phyloP scores from a whole-genome alignment of 2,888 invertebrate species.

The Nymphalis polychloros region DNA sequence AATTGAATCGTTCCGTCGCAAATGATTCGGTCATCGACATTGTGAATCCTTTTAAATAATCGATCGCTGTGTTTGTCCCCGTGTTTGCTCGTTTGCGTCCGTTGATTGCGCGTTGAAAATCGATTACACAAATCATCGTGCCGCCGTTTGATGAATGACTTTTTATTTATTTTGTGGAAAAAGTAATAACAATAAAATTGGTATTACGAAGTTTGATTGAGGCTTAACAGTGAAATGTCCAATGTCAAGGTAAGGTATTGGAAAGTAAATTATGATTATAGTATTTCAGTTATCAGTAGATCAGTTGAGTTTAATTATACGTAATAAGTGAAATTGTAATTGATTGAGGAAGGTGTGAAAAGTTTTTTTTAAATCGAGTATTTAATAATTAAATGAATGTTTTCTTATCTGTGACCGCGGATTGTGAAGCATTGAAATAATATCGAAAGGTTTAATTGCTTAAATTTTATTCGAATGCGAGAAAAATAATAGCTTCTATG shows the following conservation, averaged over 20 bases:
- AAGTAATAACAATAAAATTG: background rate
- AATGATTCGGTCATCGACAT: constrained; percentile 35
- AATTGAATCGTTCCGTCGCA: constrained; percentile 29
- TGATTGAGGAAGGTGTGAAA: too few species aligned
- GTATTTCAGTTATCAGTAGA: too few species aligned
- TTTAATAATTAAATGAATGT: background rate
- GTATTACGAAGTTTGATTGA: background rate
- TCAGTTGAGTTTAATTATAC: too few species aligned
- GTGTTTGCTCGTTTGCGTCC: constrained; percentile 76
- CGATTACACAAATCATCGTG: constrained; percentile 73
- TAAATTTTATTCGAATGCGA: background rate
- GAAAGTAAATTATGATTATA: too few species aligned
- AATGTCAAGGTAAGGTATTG: too few species aligned
- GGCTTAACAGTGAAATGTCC: too few species aligned
- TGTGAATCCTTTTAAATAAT: constrained; percentile 64
- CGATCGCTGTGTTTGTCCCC: constrained; percentile 71
- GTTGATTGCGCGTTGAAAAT: constrained; percentile 79
- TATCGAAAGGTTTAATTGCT: constrained; percentile 6
- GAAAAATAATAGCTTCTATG: background rate
- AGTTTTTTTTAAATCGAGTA: background rate
- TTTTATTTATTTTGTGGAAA: background rate
- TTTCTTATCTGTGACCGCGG: background rate
- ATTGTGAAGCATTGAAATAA: constrained; percentile 7
- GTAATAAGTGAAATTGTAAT: too few species aligned
- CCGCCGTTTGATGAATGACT: constrained; percentile 16